These are phyloP conservation scores for Zoanthus gigantus DNA, from an alignment of 92 coral and sea anemone species.

Conservation along the genomic window DNA sequence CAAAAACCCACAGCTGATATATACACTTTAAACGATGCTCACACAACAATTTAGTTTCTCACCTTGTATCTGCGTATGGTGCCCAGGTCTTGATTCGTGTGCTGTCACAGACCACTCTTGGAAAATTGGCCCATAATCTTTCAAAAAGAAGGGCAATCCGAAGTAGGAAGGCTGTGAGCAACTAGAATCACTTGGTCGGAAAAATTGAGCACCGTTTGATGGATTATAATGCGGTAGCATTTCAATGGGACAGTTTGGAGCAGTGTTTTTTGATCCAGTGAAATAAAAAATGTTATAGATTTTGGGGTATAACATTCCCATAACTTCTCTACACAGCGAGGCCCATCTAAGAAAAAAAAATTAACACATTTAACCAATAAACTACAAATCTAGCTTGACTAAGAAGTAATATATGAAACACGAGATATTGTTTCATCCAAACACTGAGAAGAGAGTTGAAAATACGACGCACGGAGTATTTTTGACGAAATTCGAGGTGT, in stretches of 20 bases:
- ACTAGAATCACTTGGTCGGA: constrained; percentile 35
- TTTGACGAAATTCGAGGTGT: too few relatives aligned
- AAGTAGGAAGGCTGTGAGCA: constrained; percentile 74
- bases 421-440: too few relatives aligned
- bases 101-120: constrained; percentile 98
- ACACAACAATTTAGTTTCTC: background rate
- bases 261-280: constrained; percentile 80
- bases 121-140: constrained; percentile 84
- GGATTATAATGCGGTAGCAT: constrained; percentile 96
- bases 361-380: background rate
- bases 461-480: too few relatives aligned
- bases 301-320: constrained; percentile 94
- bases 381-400: background rate
- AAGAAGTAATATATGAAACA: too few relatives aligned
- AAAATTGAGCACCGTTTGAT: constrained; percentile 94
- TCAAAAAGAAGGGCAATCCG: constrained; percentile 91
- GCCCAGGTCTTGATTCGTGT: constrained; percentile 94
- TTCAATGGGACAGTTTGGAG: constrained; percentile 92
- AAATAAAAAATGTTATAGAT: constrained; percentile 77
- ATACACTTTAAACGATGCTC: too few relatives aligned
- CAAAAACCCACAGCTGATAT: too few relatives aligned
- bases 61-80: constrained; percentile 96
- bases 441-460: too few relatives aligned
- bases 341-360: constrained; percentile 64
- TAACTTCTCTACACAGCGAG: constrained; percentile 69